Evolutionary conservation across 1,140 invertebrate species (phyloP).

Genomic region (Ips nitidus): DNA sequence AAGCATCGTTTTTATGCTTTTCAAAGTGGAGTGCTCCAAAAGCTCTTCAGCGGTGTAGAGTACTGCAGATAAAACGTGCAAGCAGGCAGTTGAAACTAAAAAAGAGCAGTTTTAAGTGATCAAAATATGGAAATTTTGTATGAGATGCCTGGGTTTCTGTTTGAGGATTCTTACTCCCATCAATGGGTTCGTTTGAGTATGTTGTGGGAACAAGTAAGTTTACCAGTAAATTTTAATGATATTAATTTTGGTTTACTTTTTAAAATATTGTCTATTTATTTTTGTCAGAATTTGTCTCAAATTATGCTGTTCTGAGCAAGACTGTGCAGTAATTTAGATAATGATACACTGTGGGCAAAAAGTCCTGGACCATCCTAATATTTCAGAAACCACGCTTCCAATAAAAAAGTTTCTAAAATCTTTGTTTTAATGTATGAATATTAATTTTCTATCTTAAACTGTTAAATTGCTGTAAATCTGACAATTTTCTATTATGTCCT

Average conservation of each 20-base stretch:
- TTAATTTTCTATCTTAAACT: no score
- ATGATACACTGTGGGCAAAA: no score
- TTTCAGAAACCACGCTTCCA: no score
- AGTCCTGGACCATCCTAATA: no score
- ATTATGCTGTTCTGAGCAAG: no score
- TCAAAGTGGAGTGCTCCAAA: neutral
- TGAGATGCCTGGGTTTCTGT: slow-evolving; percentile 46
- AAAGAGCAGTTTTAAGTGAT: neutral
- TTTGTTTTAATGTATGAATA: no score
- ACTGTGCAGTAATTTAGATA: no score
- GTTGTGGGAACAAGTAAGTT: slow-evolving; percentile 45
- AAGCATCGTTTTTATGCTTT: neutral
- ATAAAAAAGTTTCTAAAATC: no score
- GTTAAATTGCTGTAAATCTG: no score
- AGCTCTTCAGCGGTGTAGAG: neutral
- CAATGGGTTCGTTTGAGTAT: slow-evolving; percentile 45
- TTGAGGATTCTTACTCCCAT: slow-evolving; percentile 42
- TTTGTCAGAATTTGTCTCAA: neutral
- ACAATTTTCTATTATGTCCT: no score
- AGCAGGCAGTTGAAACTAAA: neutral
- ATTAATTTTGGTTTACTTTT: no score
- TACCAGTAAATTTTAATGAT: neutral
- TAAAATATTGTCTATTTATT: neutral
- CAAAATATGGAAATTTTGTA: slow-evolving; percentile 15
- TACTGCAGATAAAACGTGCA: neutral